A percentile compares a stretch with the other conserved stretches of the same genome.
phyloP scores from a whole-genome alignment of 2,888 invertebrate genomes.

The Camponotus fellah region DNA sequence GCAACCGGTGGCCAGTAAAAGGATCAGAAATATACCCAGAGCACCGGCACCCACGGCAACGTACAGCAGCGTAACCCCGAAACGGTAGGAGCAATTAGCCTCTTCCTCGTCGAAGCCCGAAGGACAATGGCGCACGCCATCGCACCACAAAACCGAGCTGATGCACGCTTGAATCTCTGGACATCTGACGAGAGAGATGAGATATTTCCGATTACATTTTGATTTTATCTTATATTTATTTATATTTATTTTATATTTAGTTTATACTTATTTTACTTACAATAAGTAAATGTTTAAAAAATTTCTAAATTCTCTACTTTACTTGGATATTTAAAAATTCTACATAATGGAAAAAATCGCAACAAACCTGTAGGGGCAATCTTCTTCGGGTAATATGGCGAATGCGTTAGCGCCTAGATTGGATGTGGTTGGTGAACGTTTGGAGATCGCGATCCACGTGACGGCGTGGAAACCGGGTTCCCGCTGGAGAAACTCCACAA shows the following conservation, averaged over 20 bases:
- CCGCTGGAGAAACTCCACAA: slow-evolving; percentile 91
- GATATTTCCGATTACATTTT: not conserved
- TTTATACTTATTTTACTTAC: not conserved
- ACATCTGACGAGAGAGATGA: slow-evolving; percentile 87
- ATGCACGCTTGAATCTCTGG: slow-evolving; percentile 94
- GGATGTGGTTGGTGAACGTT: slow-evolving; percentile 87
- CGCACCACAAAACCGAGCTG: slow-evolving; percentile 93
- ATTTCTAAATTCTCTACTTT: not conserved
- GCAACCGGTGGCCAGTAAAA: slow-evolving; percentile 89
- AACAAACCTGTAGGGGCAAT: slow-evolving; percentile 90
- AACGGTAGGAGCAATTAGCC: slow-evolving; percentile 91
- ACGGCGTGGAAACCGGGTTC: slow-evolving; percentile 92
- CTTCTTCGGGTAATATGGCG: slow-evolving; percentile 85
- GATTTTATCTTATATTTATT: not conserved
- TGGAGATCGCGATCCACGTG: slow-evolving; percentile 93
- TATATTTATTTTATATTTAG: too few species aligned
- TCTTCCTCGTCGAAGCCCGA: slow-evolving; percentile 94
- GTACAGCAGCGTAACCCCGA: slow-evolving; percentile 90
- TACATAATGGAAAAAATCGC: slow-evolving; percentile 4
- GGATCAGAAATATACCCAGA: slow-evolving; percentile 88
- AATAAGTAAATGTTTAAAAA: not conserved
- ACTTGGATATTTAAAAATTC: not conserved
- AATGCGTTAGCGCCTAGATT: slow-evolving; percentile 76
- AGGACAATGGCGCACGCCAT: slow-evolving; percentile 92
- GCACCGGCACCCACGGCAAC: slow-evolving; percentile 90